Conservation (phyloP, 1,140 invertebrate genomes). For the Diabrotica virgifera region DNA sequence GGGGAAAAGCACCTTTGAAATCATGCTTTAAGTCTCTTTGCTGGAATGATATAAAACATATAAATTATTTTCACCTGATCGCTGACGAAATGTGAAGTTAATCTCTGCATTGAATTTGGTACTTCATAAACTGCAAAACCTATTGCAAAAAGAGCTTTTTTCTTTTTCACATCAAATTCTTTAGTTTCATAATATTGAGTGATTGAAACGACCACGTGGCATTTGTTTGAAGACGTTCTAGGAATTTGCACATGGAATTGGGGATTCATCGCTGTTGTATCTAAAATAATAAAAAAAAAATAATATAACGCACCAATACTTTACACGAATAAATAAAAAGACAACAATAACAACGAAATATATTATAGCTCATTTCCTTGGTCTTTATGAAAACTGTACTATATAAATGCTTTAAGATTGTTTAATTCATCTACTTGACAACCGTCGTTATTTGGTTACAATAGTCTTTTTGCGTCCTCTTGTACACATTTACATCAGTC, state of each 20-base stretch:
- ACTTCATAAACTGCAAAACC: slow-evolving; percentile 73
- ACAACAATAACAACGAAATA: neutral
- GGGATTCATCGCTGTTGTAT: slow-evolving; percentile 68
- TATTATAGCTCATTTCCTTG: no score
- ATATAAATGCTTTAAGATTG: no score
- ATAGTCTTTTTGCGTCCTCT: no score
- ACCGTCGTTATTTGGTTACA: no score
- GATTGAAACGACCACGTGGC: slow-evolving; percentile 71
- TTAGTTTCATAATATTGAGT: slow-evolving; percentile 65
- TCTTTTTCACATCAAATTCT: slow-evolving; percentile 48
- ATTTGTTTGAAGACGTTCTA: slow-evolving; percentile 58
- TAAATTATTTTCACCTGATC: slow-evolving; percentile 54
- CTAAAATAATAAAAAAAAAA: slow-evolving; percentile 50
- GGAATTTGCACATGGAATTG: slow-evolving; percentile 71
- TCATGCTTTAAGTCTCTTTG: no score
- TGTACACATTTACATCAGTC: no score
- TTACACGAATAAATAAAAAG: neutral
- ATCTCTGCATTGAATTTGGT: slow-evolving; percentile 58
- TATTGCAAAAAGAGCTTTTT: slow-evolving; percentile 56
- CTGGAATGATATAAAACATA: no score
- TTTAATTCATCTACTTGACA: no score
- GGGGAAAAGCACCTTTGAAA: no score
- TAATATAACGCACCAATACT: neutral
- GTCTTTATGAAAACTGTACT: no score
- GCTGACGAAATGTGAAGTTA: slow-evolving; percentile 61